Conservation (phyloP, 2,797 vertebrate species). For the Dermochelys coriacea region DNA sequence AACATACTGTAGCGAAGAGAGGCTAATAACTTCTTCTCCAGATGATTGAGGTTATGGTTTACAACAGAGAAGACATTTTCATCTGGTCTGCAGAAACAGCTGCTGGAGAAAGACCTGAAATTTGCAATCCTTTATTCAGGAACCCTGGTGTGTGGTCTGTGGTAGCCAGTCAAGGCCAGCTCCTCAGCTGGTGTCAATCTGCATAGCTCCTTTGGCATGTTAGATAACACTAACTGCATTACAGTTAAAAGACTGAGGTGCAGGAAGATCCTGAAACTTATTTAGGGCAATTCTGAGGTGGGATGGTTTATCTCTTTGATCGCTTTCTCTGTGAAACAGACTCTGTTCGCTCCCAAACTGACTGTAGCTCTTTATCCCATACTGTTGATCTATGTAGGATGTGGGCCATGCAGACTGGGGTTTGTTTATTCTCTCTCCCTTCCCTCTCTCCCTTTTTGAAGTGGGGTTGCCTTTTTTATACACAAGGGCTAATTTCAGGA, state of each 20-base stretch:
- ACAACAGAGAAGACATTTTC: background rate
- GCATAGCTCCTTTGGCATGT: background rate
- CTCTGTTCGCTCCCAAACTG: background rate
- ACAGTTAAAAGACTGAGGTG: background rate
- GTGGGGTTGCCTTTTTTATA: conserved; percentile 58
- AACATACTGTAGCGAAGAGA: accelerated
- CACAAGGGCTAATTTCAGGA: conserved; percentile 48
- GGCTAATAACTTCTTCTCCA: background rate
- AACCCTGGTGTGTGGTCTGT: background rate
- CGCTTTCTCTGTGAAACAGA: background rate
- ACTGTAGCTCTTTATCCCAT: background rate
- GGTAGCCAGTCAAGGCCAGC: background rate
- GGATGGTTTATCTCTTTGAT: background rate
- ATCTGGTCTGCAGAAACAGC: background rate
- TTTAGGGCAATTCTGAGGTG: background rate
- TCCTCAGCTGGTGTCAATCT: background rate
- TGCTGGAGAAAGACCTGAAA: background rate
- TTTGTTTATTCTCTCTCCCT: background rate
- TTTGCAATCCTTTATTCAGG: background rate
- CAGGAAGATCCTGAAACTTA: background rate
- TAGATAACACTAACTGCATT: accelerated
- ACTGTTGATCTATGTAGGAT: background rate
- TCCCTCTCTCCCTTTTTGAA: conserved; percentile 51
- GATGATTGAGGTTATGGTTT: no score
- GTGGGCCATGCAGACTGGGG: background rate